Conservation (phyloP, 1,140 invertebrate genomes). For the Littorina saxatilis region DNA sequence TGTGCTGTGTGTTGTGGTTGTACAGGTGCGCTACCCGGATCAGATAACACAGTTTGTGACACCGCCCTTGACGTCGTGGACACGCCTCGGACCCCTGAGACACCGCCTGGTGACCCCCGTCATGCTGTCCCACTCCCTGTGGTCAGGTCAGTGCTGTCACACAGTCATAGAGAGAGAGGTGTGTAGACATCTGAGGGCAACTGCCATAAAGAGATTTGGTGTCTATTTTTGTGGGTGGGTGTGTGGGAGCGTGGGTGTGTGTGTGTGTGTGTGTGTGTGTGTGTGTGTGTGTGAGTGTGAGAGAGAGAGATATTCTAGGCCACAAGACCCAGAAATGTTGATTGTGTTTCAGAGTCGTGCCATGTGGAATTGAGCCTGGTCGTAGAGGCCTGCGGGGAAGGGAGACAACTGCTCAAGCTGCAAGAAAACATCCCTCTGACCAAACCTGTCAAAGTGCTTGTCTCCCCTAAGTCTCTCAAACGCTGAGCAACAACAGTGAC, state of each 20-base stretch:
- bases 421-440: slow-evolving; percentile 84
- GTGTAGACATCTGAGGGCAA: too few relatives aligned
- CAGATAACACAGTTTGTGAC: slow-evolving; percentile 89
- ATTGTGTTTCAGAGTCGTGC: slow-evolving; percentile 64
- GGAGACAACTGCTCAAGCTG: slow-evolving; percentile 42
- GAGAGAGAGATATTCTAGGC: background rate
- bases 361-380: slow-evolving; percentile 64
- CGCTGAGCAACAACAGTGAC: too few relatives aligned
- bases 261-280: background rate
- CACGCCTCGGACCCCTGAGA: slow-evolving; percentile 75
- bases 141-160: slow-evolving; percentile 74
- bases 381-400: slow-evolving; percentile 43
- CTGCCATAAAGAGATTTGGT: too few relatives aligned
- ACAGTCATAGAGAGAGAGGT: too few relatives aligned
- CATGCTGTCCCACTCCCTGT: slow-evolving; percentile 88
- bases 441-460: slow-evolving; percentile 91
- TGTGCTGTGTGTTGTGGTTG: slow-evolving; percentile 20
- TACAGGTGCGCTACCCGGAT: slow-evolving; percentile 88
- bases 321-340: background rate
- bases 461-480: slow-evolving; percentile 91
- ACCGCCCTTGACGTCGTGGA: slow-evolving; percentile 81
- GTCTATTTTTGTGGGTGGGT: background rate
- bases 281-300: background rate
- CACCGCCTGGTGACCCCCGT: slow-evolving; percentile 90
- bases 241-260: background rate